Base-by-base conservation (phyloP, 2,888 invertebrate genomes). In the Mactromeris polynyma region DNA sequence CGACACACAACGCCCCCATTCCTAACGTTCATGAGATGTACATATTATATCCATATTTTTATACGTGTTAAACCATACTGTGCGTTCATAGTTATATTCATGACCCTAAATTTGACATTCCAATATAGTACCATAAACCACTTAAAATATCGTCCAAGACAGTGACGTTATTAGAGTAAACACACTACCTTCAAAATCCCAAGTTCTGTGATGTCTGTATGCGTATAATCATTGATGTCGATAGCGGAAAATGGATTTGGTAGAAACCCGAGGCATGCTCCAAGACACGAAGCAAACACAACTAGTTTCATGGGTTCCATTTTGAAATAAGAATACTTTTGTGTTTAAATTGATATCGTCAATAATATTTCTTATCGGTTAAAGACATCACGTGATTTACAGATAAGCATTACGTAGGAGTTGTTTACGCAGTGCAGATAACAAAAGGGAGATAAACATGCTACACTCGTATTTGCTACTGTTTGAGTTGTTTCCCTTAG, bases 191-290 rank as follows among this genome's bases (percentile, higher is more conserved):
- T 77, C 42, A 93, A 82, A 38, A 94, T 92, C 3, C 93, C 94
- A 31, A 92, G 81, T 69, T 94, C 93, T n/a, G 93, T 93, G 11
- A 94, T 93, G 46, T 94, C 94, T n/a, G 93, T 91, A 69, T 93
- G 93, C 21, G 93, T 94, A 78, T 93, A 94, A 64, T 93, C 93
- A 73, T 89, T 90, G 2, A 87, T 81, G 51, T 88, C 73, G 31
- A 91, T 86, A 19, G 89, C 84, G 17, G 89, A 90, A 46, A 92
- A 87, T n/a, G 91, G 88, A 83, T 93, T 90, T 21, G 91, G 89
- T 46, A 93, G 78, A 90, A 93, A 85, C 1, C 51, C 73, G 6
- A 81, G 33, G 26, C 73, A 73, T 11, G 36, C 21, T 11, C 73
- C 73, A 17, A 73, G 17, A 36, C 14, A 73, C 31, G 73, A 73